These are phyloP conservation scores for Netelia inedita DNA, from an alignment of 2,888 invertebrate species.

Conservation along the genomic window DNA sequence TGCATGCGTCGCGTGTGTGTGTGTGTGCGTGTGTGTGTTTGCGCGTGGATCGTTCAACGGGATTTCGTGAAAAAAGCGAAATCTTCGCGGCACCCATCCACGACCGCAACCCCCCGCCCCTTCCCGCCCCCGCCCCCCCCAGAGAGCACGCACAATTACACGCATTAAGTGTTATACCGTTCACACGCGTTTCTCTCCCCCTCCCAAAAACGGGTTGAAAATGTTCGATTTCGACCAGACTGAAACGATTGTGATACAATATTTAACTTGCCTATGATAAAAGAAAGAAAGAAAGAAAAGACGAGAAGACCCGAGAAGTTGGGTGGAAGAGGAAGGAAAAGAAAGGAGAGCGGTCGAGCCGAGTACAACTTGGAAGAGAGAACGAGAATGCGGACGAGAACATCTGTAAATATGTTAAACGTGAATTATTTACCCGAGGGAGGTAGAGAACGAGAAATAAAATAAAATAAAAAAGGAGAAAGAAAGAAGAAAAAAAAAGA, in stretches of 20 bases:
- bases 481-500: slow-evolving; percentile 32
- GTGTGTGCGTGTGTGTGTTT: not conserved
- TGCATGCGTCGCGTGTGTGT: too few species aligned
- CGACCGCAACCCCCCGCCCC: slow-evolving; percentile 8
- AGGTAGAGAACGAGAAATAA: slow-evolving; percentile 52
- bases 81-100: slow-evolving; percentile 13
- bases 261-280: slow-evolving; percentile 85
- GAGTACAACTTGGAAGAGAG: slow-evolving; percentile 32
- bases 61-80: slow-evolving; percentile 42
- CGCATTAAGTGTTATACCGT: slow-evolving; percentile 57
- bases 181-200: slow-evolving; percentile 78
- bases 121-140: slow-evolving; percentile 12
- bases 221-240: slow-evolving; percentile 85
- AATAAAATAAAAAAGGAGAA: slow-evolving; percentile 44
- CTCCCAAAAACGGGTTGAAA: slow-evolving; percentile 79
- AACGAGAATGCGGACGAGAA: slow-evolving; percentile 65
- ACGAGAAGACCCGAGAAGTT: slow-evolving; percentile 1
- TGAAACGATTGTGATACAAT: slow-evolving; percentile 85
- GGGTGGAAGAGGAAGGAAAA: slow-evolving; percentile 31
- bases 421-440: slow-evolving; percentile 68
- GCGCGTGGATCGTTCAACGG: not conserved
- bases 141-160: slow-evolving; percentile 3
- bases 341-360: slow-evolving; percentile 26
- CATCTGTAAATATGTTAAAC: slow-evolving; percentile 82
- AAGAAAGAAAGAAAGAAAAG: slow-evolving; percentile 70